Evolutionary conservation across 2,113 vertebrate genomes (phyloP), one percentile per base, ranked within the genome.

Genomic region (Takifugu bimaculatus): DNA sequence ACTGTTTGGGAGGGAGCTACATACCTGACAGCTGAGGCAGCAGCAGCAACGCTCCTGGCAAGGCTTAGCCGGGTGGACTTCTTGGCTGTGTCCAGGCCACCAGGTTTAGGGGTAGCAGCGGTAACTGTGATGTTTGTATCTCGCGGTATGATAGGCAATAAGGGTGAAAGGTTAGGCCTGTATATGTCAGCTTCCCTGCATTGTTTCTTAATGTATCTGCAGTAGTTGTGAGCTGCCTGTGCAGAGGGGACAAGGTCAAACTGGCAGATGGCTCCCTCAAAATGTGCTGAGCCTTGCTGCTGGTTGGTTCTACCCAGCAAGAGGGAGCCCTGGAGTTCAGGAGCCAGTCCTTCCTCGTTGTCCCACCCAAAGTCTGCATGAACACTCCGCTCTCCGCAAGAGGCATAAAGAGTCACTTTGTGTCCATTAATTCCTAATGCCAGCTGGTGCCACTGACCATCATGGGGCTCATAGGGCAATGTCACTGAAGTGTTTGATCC

Each of bases 241-340:
- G 92, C 87, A 5, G 94, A 92, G 60, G 94, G 94, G 86, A 95
- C 91, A 86, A 98, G 87, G 79, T 97, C 94, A 28, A 99, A 96
- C 83, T 99, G 96, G 90, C 96, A 99, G 75, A 99, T 86, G 57
- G 94, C 94, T 61, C 96, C 96, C 90, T 99, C 96, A 57, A 97
- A 98, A 78, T 92, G 94, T 76, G 93, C 91, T 0, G 93, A 89
- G 7, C 74, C 77, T 51, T 82, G 84, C 53, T 92, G 92, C 20
- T 93, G 93, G 81, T 87, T 94, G 79, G 94, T 90, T 70, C 91
- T 93, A 48, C 96, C 96, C 52, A 99, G 91, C 79, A 95, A 89
- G 83, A 99, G 96, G 72, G 93, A 92, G n/a, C 94, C 93, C 0
- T 91, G 91, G 0, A 93, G 93, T 77, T 96, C 94, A 26, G 94